These are phyloP conservation scores for Leucoraja ocellata DNA, from an alignment of 2,797 vertebrate genomes.

Conservation along the genomic window DNA sequence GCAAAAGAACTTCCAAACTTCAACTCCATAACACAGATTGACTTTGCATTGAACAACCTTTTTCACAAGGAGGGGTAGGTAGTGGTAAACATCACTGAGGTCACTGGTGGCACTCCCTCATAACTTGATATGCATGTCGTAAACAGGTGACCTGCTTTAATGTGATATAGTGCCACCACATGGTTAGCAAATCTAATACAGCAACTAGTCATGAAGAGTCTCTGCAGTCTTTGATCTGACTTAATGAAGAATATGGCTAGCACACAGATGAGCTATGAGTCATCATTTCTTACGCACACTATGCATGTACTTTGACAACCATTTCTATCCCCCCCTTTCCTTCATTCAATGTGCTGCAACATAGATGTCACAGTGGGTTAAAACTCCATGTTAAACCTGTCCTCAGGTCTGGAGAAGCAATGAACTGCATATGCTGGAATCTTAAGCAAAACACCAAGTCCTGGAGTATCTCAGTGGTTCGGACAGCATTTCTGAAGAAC, in stretches of 20 bases:
- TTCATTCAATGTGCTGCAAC: not conserved
- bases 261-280: not conserved
- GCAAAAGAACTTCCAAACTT: slow-evolving; percentile 56
- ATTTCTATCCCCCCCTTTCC: not conserved
- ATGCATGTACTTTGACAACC: not conserved
- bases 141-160: slow-evolving; percentile 9
- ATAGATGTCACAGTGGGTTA: not conserved
- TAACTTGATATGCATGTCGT: not conserved
- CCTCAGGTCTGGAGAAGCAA: not conserved
- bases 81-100: not conserved
- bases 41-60: slow-evolving; percentile 44
- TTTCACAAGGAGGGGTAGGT: not conserved
- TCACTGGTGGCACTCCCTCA: not conserved
- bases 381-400: not conserved
- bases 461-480: too few species aligned
- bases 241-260: not conserved
- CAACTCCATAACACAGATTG: slow-evolving; percentile 49
- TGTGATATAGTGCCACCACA: slow-evolving; percentile 32
- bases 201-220: not conserved
- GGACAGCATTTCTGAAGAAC: too few species aligned
- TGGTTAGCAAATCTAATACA: slow-evolving; percentile 30
- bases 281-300: not conserved
- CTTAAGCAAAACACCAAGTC: too few species aligned
- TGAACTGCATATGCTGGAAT: too few species aligned
- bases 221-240: not conserved